Percentiles rank a stretch among this genome's conserved stretches.
Evolutionary conservation across 1,140 invertebrate genomes (phyloP).

Genomic region (Sitobion miscanthi): DNA sequence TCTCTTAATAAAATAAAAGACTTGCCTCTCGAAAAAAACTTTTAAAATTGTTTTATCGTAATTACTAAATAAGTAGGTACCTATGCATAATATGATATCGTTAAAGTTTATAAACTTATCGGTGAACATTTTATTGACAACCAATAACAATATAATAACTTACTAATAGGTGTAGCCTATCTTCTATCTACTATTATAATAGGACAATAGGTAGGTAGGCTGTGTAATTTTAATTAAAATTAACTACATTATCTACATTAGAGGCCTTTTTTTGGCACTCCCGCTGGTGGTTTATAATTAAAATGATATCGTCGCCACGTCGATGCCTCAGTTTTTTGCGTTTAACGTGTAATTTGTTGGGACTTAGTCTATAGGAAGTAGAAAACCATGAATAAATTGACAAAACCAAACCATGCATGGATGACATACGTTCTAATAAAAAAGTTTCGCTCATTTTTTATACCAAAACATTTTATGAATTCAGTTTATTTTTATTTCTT

Average conservation of each 20-base stretch:
- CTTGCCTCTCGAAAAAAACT: too few relatives aligned
- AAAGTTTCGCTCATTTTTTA: neutral
- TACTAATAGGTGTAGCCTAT: neutral
- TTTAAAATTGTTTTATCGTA: neutral
- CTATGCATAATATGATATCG: too few relatives aligned
- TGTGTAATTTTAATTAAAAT: neutral
- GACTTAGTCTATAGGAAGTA: neutral
- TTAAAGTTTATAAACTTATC: too few relatives aligned
- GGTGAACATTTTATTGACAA: neutral
- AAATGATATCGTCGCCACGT: neutral
- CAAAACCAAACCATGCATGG: neutral
- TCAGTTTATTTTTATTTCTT: neutral
- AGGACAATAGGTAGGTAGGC: neutral
- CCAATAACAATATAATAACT: neutral
- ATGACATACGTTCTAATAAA: neutral
- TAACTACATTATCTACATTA: neutral
- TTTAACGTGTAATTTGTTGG: neutral
- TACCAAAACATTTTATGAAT: neutral
- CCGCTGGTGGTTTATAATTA: neutral
- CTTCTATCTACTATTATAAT: neutral
- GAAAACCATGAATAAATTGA: neutral
- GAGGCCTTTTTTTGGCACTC: neutral
- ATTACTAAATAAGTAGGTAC: too few relatives aligned
- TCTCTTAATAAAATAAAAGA: too few relatives aligned
- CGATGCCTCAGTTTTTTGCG: neutral